Evolutionary conservation across 2,797 vertebrate genomes (phyloP).

Genomic region (Sarcophilus harrisii): DNA sequence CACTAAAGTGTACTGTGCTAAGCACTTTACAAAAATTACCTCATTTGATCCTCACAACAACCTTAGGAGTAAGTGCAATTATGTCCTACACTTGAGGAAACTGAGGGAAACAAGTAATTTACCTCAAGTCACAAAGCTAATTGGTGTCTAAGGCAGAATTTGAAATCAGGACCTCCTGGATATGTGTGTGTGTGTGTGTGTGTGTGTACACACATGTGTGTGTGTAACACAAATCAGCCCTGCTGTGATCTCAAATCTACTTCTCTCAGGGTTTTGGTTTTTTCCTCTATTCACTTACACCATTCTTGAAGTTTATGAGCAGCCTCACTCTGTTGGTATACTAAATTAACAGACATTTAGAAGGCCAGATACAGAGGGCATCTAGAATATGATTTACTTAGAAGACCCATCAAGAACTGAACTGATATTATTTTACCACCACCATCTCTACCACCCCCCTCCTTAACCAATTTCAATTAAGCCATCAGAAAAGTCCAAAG

Average conservation of each 20-base stretch:
- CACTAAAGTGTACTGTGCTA: neutral
- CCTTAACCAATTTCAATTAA: neutral
- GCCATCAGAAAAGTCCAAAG: neutral
- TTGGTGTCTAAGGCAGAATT: neutral
- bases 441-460: no score
- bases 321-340: neutral
- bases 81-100: neutral
- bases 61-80: neutral
- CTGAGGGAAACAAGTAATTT: neutral
- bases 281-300: neutral
- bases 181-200: no score
- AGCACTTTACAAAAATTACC: neutral
- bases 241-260: neutral
- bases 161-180: neutral
- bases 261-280: neutral
- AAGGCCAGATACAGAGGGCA: neutral
- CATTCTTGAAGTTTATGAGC: neutral
- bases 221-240: neutral
- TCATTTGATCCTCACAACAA: neutral
- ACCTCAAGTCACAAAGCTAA: neutral
- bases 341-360: neutral
- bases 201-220: no score
- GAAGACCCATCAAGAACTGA: neutral
- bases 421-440: neutral
- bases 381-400: neutral